Evolutionary conservation across 1,140 invertebrate genomes (phyloP), one percentile per base, ranked within the genome.

Genomic region (Whitmania pigra): DNA sequence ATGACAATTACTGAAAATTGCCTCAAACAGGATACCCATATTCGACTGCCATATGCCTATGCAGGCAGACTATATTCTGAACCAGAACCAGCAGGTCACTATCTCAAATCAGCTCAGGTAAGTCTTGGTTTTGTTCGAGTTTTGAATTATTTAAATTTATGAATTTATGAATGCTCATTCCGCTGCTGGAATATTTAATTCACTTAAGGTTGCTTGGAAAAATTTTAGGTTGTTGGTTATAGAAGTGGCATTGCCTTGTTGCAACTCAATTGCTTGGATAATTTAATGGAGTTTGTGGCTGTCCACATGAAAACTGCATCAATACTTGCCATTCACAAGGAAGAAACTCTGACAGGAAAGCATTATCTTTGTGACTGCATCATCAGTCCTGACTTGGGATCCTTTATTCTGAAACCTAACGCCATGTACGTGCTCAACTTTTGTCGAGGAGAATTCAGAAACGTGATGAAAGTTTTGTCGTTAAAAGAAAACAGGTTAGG

Each of bases 401-500:
- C 70, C 22, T 74, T 74, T 63, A 72, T 74, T 67, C 20, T 74
- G 29, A 74, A 74, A 63, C 73, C 73, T 20, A 74, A 74, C 25
- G 73, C 73, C 43, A 74, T 74, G 73, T 74, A 74, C 71, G 70
- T 72, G 22, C 70, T 74, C 22, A 74, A 74, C 71, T 74, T 74
- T 71, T 74, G 73, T 27, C 70, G 73, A 2, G 73, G 66, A 17
- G 70, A 74, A 7, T 74, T 71, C 71, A 31, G 54, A 25, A 72
- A 74, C 40, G 53, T 63, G 60, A 74, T 74, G 70, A 55, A 67
- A 29, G 36, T 74, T n/a, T 29, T 74, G 25, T 74, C 73, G 13
- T 72, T 69, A 60, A 69, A 70, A 27, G 73, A 70, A 57, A 66
- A 72, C 13, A 31, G 55, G 69, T 22, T 40, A 9, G 22, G 22